Evolutionary conservation across 1,140 invertebrate species (phyloP), one percentile per base, ranked within the genome.

Genomic region (Brachionus calyciflorus): DNA sequence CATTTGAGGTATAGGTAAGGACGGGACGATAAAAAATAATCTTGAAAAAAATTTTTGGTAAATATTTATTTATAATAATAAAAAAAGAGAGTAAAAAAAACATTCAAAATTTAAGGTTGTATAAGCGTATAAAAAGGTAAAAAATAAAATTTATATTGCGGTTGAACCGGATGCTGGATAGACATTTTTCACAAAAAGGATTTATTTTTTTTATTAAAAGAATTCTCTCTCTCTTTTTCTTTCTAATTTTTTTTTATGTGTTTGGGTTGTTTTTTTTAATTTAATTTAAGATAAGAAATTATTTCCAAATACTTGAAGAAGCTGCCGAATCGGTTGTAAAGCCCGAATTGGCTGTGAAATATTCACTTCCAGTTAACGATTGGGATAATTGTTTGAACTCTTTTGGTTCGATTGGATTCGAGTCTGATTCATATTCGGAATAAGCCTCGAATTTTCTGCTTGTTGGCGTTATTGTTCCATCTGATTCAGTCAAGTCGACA

Each of bases 281-380:
- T 33, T 37, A 19, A 37, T 40, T n/a, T n/a, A n/a, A n/a, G 37
- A 65, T 30, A 41, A 65, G 24, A 55, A 49, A 51, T 73, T 73
- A 73, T 49, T 55, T 55, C 69, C 69, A 73, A 73, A 73, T 73
- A 51, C 46, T 73, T 51, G 46, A 51, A 51, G 69, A 73, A 55
- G 69, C 30, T 4, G 69, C 51, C 33, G 69, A 51, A 49, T 49
- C 46, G 4, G 46, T 55, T 19, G 69, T 73, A 41, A 73, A 73
- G 19, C 46, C 51, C 10, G 69, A 73, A 33, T 73, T 37, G 28
- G 69, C 69, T 10, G 69, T 73, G 69, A 51, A 55, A 28, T 73
- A 73, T 73, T 73, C 69, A 51, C 69, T 73, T 51, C 37, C 69
- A 19, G 69, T 73, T 33, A 73, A 30, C 14, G 69, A 73, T 41